Evolutionary conservation across 2,888 invertebrate species (phyloP), one percentile per base, ranked within the genome.

Genomic region (Osmoderma eremita): DNA sequence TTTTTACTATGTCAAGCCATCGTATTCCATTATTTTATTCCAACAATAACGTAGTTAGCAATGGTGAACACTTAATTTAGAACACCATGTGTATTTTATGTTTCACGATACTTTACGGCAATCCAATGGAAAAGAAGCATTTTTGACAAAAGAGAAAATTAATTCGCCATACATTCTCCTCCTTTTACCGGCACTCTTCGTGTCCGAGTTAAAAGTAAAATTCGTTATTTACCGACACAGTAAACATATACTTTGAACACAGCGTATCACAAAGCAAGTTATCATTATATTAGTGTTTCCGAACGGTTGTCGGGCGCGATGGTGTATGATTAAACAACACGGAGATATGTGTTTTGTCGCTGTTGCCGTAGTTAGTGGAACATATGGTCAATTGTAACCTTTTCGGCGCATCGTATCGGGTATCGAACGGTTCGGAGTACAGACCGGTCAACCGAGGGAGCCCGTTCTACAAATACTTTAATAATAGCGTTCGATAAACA

Each of bases 321-420:
- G 49, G 6, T 62, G 50, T 67, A 67, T 67, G 66, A 67, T 67
- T 67, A 67, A 41, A 45, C 51, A 67, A 41, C 65, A 41, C 65
- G 42, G 36, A 64, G 64, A 65, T 65, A 30, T 48, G 54, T 54
- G 53, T 54, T 65, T 56, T 39, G 56, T 41, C 41, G 56, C 20
- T 50, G 20, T 50, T 45, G 48, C 63, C 54, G 39, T 50, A 41
- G 68, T 38, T 65, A 67, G 50, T 15, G 20, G 50, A 65, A 61
- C 71, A 71, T 70, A 70, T 69, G 71, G 65, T 66, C 68, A 45
- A 65, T 70, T 70, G 67, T 38, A 24, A 65, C 20, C 53, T 70
- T 67, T 64, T 69, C 61, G 65, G 22, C 24, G 24, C 20, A 20
- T 48, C 51, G 30, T 42, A 53, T 64, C 42, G 51, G 20, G 10